These are phyloP conservation scores for Lithophane semibrunnea DNA, from an alignment of 2,888 invertebrate genomes.

Conservation along the genomic window DNA sequence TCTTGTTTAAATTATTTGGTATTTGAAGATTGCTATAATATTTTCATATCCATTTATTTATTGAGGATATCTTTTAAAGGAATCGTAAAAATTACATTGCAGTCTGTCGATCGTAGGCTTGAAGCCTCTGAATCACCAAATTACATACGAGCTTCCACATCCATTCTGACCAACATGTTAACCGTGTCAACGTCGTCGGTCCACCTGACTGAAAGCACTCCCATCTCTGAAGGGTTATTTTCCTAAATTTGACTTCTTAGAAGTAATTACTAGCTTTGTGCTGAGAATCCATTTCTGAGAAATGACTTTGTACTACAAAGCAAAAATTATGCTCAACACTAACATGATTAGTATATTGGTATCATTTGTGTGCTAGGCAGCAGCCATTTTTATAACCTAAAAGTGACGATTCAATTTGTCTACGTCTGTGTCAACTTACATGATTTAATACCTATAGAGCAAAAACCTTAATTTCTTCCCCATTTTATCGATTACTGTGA, in stretches of 20 bases:
- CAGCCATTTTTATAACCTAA: not conserved
- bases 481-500: not conserved
- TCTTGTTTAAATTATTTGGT: not conserved
- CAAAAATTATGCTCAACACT: not conserved
- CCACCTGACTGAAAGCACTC: not conserved
- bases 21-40: not conserved
- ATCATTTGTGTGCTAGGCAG: not conserved
- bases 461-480: not conserved
- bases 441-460: too few species aligned
- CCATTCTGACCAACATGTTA: not conserved
- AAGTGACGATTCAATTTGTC: not conserved
- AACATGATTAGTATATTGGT: not conserved
- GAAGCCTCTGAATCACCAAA: too few species aligned
- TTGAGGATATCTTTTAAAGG: not conserved
- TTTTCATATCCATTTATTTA: not conserved
- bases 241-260: not conserved
- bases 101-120: not conserved
- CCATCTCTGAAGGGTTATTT: not conserved
- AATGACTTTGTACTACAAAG: not conserved
- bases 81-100: not conserved
- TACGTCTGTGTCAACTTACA: too few species aligned
- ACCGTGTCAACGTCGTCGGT: not conserved
- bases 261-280: not conserved
- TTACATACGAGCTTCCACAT: not conserved
- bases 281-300: too few species aligned